These are phyloP conservation scores for Lasioglossum marginatum DNA, from an alignment of 2,888 invertebrate species.

Conservation along the genomic window DNA sequence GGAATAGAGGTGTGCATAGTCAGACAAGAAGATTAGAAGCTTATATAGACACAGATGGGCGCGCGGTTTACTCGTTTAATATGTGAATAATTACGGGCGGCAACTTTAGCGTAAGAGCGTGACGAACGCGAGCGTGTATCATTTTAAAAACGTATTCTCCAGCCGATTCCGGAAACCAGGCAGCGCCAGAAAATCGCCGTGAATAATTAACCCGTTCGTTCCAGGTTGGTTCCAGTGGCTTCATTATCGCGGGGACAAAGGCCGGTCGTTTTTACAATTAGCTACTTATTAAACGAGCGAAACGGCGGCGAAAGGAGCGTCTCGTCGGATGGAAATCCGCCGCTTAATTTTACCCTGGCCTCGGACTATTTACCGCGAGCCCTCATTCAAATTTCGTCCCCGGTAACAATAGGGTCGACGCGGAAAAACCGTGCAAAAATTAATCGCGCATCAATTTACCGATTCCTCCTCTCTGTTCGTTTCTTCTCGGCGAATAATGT, in stretches of 20 bases:
- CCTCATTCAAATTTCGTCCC: background rate
- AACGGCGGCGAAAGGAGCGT: background rate
- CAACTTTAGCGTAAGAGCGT: background rate
- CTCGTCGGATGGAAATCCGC: conserved; percentile 27
- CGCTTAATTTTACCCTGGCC: conserved; percentile 13
- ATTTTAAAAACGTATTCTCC: conserved; percentile 11
- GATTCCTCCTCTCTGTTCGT: background rate
- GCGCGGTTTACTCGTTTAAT: background rate
- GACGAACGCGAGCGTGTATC: background rate
- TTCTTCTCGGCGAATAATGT: background rate
- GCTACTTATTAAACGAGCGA: conserved; percentile 34
- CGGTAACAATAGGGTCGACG: background rate
- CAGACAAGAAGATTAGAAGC: conserved; percentile 11
- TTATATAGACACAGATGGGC: conserved; percentile 5
- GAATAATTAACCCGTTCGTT: conserved; percentile 53
- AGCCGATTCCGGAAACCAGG: conserved; percentile 43
- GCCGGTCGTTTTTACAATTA: conserved; percentile 35
- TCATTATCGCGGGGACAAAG: background rate
- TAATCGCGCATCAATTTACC: conserved; percentile 10
- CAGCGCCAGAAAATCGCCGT: conserved; percentile 45
- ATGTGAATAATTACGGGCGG: background rate
- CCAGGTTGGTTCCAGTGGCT: background rate
- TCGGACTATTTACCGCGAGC: conserved; percentile 12
- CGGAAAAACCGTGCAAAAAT: conserved; percentile 1
- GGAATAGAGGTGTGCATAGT: background rate